Conservation (phyloP, 2,888 invertebrate genomes). For the Microdon myrmicae region DNA sequence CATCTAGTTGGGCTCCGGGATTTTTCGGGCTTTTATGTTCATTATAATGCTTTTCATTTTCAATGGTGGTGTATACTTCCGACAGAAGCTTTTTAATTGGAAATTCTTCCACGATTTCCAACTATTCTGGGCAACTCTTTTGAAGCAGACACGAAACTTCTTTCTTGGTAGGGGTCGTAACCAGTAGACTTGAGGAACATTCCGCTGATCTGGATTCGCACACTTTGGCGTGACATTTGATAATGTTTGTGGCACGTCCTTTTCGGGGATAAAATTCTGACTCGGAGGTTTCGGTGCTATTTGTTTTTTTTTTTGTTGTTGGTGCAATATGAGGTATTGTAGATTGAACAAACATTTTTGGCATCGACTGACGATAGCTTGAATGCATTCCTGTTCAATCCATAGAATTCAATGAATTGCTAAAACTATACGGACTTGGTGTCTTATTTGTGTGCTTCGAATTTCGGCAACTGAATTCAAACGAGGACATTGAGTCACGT, state of each 20-base stretch:
- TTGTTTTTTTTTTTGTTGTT: slow-evolving; percentile 65
- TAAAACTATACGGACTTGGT: slow-evolving; percentile 67
- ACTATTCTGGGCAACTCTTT: no score
- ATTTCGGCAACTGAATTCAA: slow-evolving; percentile 65
- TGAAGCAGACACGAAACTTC: slow-evolving; percentile 63
- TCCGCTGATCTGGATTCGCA: slow-evolving; percentile 9
- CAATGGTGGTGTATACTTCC: not conserved
- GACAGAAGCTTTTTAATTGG: not conserved
- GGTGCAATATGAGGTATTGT: slow-evolving; percentile 56
- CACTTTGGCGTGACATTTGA: slow-evolving; percentile 4
- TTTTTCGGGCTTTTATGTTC: not conserved
- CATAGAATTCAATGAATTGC: slow-evolving; percentile 66
- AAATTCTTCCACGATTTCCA: not conserved
- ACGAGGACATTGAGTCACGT: slow-evolving; percentile 65
- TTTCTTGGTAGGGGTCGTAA: slow-evolving; percentile 55
- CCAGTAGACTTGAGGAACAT: slow-evolving; percentile 8
- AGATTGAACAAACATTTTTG: slow-evolving; percentile 37
- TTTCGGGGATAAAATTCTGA: slow-evolving; percentile 63
- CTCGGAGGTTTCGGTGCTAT: slow-evolving; percentile 65
- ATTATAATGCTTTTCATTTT: not conserved
- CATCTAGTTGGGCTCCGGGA: not conserved
- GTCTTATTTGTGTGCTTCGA: slow-evolving; percentile 65
- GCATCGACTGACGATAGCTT: slow-evolving; percentile 58
- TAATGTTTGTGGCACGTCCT: slow-evolving; percentile 51
- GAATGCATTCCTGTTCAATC: slow-evolving; percentile 66